Percentiles rank a stretch among this genome's conserved stretches.
Evolutionary conservation across 2,797 vertebrate species (phyloP).

Genomic region (Sparus aurata): DNA sequence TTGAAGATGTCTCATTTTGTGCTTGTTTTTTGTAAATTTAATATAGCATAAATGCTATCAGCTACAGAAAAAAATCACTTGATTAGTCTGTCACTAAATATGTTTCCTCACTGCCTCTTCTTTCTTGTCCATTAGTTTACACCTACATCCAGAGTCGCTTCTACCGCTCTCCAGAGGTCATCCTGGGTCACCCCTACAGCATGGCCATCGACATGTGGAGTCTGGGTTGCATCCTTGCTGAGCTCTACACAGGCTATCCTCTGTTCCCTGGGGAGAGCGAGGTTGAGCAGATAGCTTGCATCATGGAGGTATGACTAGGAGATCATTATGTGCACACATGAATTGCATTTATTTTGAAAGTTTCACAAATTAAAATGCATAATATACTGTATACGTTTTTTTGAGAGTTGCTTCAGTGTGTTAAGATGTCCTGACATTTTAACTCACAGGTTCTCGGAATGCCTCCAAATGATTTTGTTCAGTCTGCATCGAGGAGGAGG

Average conservation of each 20-base stretch:
- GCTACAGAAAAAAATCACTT: too few species aligned
- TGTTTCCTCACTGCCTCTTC: background rate
- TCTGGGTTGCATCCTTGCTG: conserved; percentile 94
- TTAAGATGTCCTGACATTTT: conserved; percentile 34
- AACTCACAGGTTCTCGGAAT: conserved; percentile 91
- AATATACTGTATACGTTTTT: too few species aligned
- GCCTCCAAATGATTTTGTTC: conserved; percentile 91
- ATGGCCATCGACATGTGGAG: conserved; percentile 99
- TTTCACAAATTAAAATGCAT: background rate
- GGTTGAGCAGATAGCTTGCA: conserved; percentile 94
- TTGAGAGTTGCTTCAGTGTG: background rate
- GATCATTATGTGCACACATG: background rate
- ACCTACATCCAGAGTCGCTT: conserved; percentile 96
- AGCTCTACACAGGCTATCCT: conserved; percentile 92
- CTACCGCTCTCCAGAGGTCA: conserved; percentile 96
- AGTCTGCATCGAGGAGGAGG: conserved; percentile 90
- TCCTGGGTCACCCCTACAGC: conserved; percentile 93
- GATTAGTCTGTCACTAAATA: too few species aligned
- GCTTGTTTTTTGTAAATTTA: too few species aligned
- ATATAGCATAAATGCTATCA: too few species aligned
- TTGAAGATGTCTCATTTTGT: too few species aligned
- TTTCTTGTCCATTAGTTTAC: conserved; percentile 84
- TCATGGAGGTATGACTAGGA: conserved; percentile 92
- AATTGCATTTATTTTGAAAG: background rate
- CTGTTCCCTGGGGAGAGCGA: conserved; percentile 95